These are phyloP conservation scores for Tortricodes alternella DNA, from an alignment of 2,888 invertebrate species.

Conservation along the genomic window DNA sequence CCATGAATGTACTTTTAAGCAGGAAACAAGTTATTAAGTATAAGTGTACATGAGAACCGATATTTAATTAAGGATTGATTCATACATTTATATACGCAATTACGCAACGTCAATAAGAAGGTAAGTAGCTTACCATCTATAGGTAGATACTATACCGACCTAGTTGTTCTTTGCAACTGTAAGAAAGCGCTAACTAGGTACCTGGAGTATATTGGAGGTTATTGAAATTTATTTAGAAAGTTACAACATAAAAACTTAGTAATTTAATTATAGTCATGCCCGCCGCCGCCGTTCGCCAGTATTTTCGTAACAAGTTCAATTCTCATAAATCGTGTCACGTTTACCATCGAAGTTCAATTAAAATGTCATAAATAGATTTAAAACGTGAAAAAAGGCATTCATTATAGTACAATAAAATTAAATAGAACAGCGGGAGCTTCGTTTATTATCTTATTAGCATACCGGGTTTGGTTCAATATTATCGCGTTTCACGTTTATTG, in stretches of 20 bases:
- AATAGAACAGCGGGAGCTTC: constrained; percentile 44
- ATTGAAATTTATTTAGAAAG: too few relatives aligned
- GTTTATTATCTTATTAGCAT: constrained; percentile 53
- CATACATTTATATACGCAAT: too few relatives aligned
- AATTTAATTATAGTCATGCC: too few relatives aligned
- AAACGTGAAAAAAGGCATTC: constrained; percentile 42
- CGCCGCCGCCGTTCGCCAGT: too few relatives aligned
- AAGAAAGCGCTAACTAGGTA: too few relatives aligned
- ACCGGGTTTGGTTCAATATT: constrained; percentile 35
- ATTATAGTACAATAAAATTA: constrained; percentile 42
- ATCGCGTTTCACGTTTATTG: constrained; percentile 50
- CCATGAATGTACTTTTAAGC: constrained; percentile 11
- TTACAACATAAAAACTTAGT: too few relatives aligned
- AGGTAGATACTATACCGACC: too few relatives aligned
- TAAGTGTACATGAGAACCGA: not conserved
- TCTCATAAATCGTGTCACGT: not conserved
- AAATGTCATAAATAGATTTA: constrained; percentile 32
- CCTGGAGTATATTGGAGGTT: too few relatives aligned
- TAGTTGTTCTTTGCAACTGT: too few relatives aligned
- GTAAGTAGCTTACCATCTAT: too few relatives aligned
- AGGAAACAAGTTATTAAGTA: constrained; percentile 2
- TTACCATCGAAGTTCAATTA: not conserved
- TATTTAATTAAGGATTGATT: constrained; percentile 5
- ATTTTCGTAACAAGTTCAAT: not conserved
- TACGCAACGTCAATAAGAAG: too few relatives aligned